A percentile compares a stretch with the other conserved stretches of the same genome.
Conservation (phyloP, 2,888 invertebrate genomes). For the Coelinius sp. region DNA sequence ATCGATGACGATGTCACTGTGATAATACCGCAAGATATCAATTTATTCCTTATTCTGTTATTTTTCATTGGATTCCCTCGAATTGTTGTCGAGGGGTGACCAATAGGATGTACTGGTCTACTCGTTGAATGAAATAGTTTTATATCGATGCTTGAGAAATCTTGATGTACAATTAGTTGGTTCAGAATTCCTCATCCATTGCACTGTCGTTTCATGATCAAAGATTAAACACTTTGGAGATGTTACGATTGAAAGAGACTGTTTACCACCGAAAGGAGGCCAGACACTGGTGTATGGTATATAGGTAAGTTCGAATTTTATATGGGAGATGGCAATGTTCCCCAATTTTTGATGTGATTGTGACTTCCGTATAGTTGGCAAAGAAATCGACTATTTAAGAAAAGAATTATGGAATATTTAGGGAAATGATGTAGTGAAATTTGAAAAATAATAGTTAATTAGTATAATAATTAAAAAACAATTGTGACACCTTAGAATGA, state of each 20-base stretch:
- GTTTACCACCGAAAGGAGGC: no score
- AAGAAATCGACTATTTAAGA: no score
- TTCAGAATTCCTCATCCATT: not conserved
- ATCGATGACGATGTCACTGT: conserved; percentile 10
- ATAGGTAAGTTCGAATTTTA: not conserved
- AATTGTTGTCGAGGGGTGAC: not conserved
- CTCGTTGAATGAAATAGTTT: not conserved
- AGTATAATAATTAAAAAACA: no score
- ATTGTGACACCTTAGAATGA: no score
- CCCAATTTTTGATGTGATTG: not conserved
- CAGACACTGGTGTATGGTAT: no score
- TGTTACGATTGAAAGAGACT: no score
- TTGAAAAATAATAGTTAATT: no score
- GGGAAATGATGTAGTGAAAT: no score
- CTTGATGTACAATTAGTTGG: not conserved
- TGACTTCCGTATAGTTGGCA: no score
- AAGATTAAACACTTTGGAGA: not conserved
- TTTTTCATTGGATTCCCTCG: not conserved
- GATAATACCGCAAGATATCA: not conserved
- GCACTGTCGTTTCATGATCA: conserved; percentile 16
- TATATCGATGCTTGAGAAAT: not conserved
- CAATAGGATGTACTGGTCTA: not conserved
- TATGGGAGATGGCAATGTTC: not conserved
- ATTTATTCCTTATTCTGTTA: not conserved
- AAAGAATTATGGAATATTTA: no score